Evolutionary conservation across 2,113 vertebrate genomes (phyloP).

Genomic region (Amphiprion ocellaris): DNA sequence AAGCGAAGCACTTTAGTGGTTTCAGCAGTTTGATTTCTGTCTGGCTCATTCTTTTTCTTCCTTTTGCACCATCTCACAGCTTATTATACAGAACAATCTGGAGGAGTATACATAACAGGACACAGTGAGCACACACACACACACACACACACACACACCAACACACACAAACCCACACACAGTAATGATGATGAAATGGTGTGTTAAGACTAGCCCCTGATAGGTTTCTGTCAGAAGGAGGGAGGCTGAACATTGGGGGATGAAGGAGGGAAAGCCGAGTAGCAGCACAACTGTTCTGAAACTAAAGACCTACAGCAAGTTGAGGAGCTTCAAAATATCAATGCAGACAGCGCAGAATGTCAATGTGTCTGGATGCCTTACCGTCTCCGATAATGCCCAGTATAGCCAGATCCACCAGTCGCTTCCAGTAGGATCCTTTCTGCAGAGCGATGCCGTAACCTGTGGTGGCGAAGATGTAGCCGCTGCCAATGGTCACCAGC

Average conservation of each 20-base stretch:
- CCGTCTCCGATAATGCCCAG: conserved; percentile 98
- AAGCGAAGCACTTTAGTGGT: conserved; percentile 63
- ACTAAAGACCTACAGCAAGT: conserved; percentile 7
- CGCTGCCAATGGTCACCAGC: conserved; percentile 97
- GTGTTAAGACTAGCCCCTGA: conserved; percentile 74
- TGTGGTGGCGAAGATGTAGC: conserved; percentile 98
- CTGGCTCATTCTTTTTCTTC: conserved; percentile 59
- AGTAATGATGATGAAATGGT: conserved; percentile 76
- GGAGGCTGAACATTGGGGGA: conserved; percentile 14
- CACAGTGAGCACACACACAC: conserved; percentile 48
- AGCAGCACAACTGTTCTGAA: conserved; percentile 18
- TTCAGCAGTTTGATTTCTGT: conserved; percentile 69
- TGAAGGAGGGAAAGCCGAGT: conserved; percentile 15
- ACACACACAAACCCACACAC: background rate
- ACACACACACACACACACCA: conserved; percentile 33
- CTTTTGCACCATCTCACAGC: conserved; percentile 64
- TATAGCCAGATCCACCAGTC: conserved; percentile 95
- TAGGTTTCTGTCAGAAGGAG: conserved; percentile 61
- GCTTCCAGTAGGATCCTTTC: conserved; percentile 98
- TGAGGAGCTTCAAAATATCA: background rate
- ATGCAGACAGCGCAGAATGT: background rate
- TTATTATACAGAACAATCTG: conserved; percentile 77
- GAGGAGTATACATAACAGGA: conserved; percentile 68
- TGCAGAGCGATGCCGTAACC: conserved; percentile 98
- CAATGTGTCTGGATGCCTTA: conserved; percentile 66